A percentile compares a stretch with the other conserved stretches of the same genome.
Evolutionary conservation across 1,140 invertebrate genomes (phyloP).

Genomic region (Agrypnia vestita): DNA sequence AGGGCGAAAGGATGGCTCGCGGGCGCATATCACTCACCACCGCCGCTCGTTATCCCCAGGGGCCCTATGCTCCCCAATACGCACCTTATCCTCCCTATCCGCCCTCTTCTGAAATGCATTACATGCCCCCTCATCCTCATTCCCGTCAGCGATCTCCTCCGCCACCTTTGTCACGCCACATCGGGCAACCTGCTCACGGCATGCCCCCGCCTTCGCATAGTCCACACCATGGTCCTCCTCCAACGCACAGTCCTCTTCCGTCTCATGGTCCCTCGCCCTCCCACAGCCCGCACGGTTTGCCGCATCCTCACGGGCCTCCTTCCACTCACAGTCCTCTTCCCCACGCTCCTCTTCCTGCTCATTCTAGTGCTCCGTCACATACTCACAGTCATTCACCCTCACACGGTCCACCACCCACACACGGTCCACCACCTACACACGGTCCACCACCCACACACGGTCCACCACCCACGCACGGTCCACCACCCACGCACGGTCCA

Average conservation of each 20-base stretch:
- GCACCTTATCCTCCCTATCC: constrained; percentile 69
- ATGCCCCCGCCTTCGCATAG: not conserved
- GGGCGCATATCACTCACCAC: constrained; percentile 51
- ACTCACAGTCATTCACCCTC: constrained; percentile 8
- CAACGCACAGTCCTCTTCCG: not conserved
- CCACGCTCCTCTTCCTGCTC: not conserved
- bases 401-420: not conserved
- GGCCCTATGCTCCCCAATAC: constrained; percentile 70
- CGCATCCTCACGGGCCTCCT: constrained; percentile 10
- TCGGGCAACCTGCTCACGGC: constrained; percentile 1
- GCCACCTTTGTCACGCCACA: constrained; percentile 4
- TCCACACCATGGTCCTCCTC: not conserved
- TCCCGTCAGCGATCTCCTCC: constrained; percentile 1
- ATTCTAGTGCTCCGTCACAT: not conserved
- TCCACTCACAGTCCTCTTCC: constrained; percentile 2
- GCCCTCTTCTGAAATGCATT: constrained; percentile 57
- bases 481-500: not conserved
- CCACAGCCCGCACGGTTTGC: not conserved
- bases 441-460: not conserved
- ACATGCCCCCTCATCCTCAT: constrained; percentile 46
- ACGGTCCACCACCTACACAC: constrained; percentile 6
- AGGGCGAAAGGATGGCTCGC: constrained; percentile 63
- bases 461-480: not conserved
- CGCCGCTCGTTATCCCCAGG: constrained; percentile 66
- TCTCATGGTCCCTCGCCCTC: not conserved